Evolutionary conservation across 2,797 vertebrate species (phyloP), one percentile per base, ranked within the genome.

Genomic region (Steatocranus sp.): DNA sequence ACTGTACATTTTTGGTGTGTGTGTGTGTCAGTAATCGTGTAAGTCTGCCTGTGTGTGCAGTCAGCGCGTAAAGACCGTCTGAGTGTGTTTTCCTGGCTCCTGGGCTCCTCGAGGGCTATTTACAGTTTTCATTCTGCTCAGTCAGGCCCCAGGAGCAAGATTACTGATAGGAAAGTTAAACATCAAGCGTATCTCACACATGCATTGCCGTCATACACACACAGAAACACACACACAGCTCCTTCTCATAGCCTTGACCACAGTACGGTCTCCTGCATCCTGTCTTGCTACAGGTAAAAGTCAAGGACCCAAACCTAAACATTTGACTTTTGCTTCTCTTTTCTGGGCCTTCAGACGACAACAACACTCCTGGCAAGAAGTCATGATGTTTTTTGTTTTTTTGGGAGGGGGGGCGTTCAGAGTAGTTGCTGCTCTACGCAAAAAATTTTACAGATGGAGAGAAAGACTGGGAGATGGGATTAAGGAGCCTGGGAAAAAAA

Each of bases 151-250:
- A 74, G 76, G 88, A 86, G 88, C 83, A 81, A 79, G 56, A 93
- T 91, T 73, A 75, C 87, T 83, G 89, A 92, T 91, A 92, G 84
- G 87, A 82, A 89, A 93, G 83, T 87, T 86, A 91, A 92, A 94
- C 83, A 91, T 76, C 32, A 54, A 87, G 85, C 73, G 83, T 38
- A 87, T 88, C 76, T 38, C 63, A 87, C 79, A 83, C 89, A 85
- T 23, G 25, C 34, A 53, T 49, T 78, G 20, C 54, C 53, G 38
- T 73, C 53, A 76, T 5, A 76, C 63, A 70, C 53, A 76, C 68
- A 83, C 79, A 75, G 25, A 56, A 30, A 61, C 48, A 79, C 23
- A 78, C 68, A 85, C 78, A 74, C 34, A 20, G 32, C 27, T 68
- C 23, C 34, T 75, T 80, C 73, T 81, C 76, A 18, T 30, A 82